Evolutionary conservation across 1,140 invertebrate species (phyloP), one percentile per base, ranked within the genome.

Genomic region (Nixonia krombeini): DNA sequence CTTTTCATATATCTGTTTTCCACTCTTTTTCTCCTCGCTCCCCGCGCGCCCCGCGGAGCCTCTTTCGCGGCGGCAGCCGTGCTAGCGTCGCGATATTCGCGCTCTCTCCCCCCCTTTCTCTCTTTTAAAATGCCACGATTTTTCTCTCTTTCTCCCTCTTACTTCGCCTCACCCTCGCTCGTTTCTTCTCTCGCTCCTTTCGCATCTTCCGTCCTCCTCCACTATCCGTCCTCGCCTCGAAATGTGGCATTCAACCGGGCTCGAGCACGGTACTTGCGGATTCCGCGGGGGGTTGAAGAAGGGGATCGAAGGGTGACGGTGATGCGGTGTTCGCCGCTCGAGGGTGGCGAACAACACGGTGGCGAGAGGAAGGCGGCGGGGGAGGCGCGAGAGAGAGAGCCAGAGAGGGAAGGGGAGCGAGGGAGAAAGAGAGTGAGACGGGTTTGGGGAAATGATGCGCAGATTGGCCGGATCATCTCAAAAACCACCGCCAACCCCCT

Each of bases 401-500:
- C 64, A 78, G 80, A 79, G 78, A 83, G 45, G 61, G 70, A 52
- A n/a, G n/a, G n/a, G 51, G 50, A 55, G 45, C 68, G 55, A 38
- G 66, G 62, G 17, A 58, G 21, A 37, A 38, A 21, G 46, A 41
- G 26, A 28, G 44, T 6, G 37, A 33, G 16, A 49, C 15, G 46
- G 57, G 40, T 70, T 74, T 67, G 79, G 80, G 80, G 78, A 83
- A 84, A 83, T 84, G 82, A 84, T 84, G 82, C 82, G 82, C 82
- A 84, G 82, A 83, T 84, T 84, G 81, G 82, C 82, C 78, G 79
- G 82, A 83, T 84, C 81, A 84, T 84, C 81, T 84, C 78, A 81
- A 85, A 84, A 84, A 85, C 76, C 81, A 75, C 73, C 78, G 52
- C 55, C 57, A 56, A 64, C 67, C 63, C 68, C 63, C 63, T n/a